Conservation (phyloP, 2,797 vertebrate genomes). For the Karalla daura region DNA sequence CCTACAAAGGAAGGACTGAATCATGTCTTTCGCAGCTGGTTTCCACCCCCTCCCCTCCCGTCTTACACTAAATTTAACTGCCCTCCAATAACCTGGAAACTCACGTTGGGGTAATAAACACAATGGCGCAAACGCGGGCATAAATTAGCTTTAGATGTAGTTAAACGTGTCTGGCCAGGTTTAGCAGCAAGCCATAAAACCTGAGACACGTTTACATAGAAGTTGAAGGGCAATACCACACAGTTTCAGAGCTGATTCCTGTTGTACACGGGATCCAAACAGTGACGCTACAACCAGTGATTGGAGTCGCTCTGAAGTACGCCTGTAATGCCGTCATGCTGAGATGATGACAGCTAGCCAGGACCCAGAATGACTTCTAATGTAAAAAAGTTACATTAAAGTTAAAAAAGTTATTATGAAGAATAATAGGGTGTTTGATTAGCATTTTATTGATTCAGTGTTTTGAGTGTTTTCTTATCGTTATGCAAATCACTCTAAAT, state of each 20-base stretch:
- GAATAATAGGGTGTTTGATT: no score
- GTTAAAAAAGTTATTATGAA: no score
- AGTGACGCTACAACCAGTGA: background rate
- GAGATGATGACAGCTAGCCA: background rate
- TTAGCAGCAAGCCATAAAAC: conserved; percentile 35
- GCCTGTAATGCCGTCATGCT: background rate
- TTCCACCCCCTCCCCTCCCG: conserved; percentile 26
- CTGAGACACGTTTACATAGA: conserved; percentile 12
- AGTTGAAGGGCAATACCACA: background rate
- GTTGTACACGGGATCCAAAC: background rate
- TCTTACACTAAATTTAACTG: conserved; percentile 20
- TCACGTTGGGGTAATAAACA: conserved; percentile 33
- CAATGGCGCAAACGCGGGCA: conserved; percentile 28
- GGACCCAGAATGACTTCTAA: no score
- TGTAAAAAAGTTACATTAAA: no score
- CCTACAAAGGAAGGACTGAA: conserved; percentile 15
- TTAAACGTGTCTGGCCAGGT: conserved; percentile 55
- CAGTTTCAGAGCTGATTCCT: conserved; percentile 1
- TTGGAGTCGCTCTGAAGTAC: background rate
- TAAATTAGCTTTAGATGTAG: conserved; percentile 45
- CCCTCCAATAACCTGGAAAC: conserved; percentile 41
- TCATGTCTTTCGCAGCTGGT: conserved; percentile 33
- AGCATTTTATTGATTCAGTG: no score
- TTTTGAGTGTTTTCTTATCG: no score
- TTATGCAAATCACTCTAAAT: background rate